Conservation (phyloP, 2,797 vertebrate genomes). For the Enoplosus armatus region DNA sequence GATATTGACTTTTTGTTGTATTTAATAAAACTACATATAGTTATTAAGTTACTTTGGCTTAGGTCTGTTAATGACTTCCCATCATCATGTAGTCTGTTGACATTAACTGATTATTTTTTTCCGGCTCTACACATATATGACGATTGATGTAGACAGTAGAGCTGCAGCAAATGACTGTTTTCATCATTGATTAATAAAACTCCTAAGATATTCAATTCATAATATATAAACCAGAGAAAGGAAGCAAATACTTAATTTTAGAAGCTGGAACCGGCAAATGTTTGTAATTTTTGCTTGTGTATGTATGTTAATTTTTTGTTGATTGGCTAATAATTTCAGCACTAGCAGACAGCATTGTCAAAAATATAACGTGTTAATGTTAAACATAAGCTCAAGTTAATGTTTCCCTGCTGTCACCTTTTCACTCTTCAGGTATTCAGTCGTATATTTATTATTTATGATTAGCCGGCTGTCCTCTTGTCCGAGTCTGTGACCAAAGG, state of each 20-base stretch:
- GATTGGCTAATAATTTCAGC: background rate
- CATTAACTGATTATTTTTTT: background rate
- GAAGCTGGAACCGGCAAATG: background rate
- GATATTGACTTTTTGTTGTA: too few relatives aligned
- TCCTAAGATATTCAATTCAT: background rate
- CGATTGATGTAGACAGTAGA: background rate
- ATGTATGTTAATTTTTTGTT: background rate
- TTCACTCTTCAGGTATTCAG: background rate
- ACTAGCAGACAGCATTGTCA: background rate
- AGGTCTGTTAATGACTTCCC: background rate
- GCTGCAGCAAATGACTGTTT: background rate
- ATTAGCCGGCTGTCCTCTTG: background rate
- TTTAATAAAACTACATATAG: background rate
- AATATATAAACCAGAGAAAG: background rate
- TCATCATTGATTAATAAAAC: background rate
- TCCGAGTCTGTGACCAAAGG: too few relatives aligned
- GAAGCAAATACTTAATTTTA: background rate
- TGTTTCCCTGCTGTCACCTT: background rate
- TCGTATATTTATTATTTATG: background rate
- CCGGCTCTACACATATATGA: background rate
- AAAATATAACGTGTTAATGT: background rate
- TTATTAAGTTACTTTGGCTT: background rate
- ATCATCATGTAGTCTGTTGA: too few relatives aligned
- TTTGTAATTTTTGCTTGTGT: background rate
- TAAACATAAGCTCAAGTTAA: slow-evolving; percentile 21